Percentiles rank a stretch among this genome's conserved stretches.
Evolutionary conservation across 2,888 invertebrate genomes (phyloP).

Genomic region (Pristionchus entomophagus): DNA sequence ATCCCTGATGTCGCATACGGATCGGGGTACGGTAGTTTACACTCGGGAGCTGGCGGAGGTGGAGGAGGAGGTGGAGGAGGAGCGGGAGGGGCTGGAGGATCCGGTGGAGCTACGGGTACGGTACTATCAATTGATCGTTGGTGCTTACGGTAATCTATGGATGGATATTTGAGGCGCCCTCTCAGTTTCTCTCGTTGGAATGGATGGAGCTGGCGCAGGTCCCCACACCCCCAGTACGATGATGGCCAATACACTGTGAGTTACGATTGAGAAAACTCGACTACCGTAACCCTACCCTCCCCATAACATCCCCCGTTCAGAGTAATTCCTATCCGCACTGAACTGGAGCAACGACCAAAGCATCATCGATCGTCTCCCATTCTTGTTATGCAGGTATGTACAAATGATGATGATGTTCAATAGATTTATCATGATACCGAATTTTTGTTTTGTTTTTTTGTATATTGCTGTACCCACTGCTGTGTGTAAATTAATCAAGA

Average conservation of each 20-base stretch:
- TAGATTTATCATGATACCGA: neutral
- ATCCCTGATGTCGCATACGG: constrained; percentile 32
- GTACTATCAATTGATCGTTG: neutral
- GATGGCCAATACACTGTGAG: constrained; percentile 47
- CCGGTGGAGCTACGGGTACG: constrained; percentile 21
- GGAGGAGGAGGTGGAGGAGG: constrained; percentile 21
- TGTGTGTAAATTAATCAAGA: no score
- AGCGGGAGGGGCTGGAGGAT: neutral
- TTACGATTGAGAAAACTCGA: neutral
- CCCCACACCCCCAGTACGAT: constrained; percentile 41
- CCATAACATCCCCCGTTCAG: neutral
- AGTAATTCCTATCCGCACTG: constrained; percentile 43
- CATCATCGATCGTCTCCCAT: constrained; percentile 44
- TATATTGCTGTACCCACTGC: no score
- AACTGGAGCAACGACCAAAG: constrained; percentile 10
- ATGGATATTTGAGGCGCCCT: constrained; percentile 1
- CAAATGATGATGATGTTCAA: no score
- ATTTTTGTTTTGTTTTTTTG: neutral
- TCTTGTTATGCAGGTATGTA: constrained; percentile 18
- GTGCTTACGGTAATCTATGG: neutral
- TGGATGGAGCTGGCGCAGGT: constrained; percentile 45
- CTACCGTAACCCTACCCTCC: neutral
- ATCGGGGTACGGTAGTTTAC: constrained; percentile 3
- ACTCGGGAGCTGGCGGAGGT: neutral
- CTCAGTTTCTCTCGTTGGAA: constrained; percentile 36